These are phyloP conservation scores for Pelagia noctiluca DNA, from an alignment of 30 jellyfish, hydroid and myxozoan genomes.

Conservation along the genomic window DNA sequence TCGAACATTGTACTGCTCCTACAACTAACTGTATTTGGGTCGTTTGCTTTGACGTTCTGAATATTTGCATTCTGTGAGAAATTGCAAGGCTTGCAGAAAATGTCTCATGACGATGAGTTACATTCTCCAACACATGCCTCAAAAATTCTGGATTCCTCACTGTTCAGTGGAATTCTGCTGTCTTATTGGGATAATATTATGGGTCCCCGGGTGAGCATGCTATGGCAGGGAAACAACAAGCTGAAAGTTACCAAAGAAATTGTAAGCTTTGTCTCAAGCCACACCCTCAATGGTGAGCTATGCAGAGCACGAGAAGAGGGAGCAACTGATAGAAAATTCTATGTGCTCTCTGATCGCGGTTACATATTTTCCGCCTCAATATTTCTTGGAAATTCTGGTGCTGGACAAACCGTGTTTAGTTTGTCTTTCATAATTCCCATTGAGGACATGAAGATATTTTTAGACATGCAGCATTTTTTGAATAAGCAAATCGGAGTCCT, in stretches of 20 bases:
- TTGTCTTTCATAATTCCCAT: conserved; percentile 78
- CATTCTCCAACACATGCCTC: background rate
- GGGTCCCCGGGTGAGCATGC: conserved; percentile 80
- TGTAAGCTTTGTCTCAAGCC: conserved; percentile 76
- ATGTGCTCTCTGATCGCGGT: conserved; percentile 80
- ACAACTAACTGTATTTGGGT: no score
- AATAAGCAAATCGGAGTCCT: conserved; percentile 60
- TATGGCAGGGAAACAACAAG: conserved; percentile 87
- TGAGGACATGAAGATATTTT: conserved; percentile 65
- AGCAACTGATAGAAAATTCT: conserved; percentile 67
- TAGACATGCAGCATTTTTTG: conserved; percentile 64
- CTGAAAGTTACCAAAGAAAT: conserved; percentile 45
- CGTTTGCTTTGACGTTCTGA: no score
- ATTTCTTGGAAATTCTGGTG: conserved; percentile 67
- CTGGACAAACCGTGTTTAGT: conserved; percentile 83
- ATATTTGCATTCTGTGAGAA: no score
- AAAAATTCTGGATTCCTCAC: conserved; percentile 35
- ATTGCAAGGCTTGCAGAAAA: no score
- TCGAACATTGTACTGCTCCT: no score
- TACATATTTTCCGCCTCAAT: conserved; percentile 74
- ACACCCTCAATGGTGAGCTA: conserved; percentile 89
- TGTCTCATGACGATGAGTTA: background rate
- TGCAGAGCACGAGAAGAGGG: conserved; percentile 84
- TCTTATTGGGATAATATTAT: conserved; percentile 91
- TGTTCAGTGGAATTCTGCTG: conserved; percentile 72